These are phyloP conservation scores for Pelecanoides urinatrix DNA, from an alignment of 2,113 vertebrate genomes.

Conservation along the genomic window DNA sequence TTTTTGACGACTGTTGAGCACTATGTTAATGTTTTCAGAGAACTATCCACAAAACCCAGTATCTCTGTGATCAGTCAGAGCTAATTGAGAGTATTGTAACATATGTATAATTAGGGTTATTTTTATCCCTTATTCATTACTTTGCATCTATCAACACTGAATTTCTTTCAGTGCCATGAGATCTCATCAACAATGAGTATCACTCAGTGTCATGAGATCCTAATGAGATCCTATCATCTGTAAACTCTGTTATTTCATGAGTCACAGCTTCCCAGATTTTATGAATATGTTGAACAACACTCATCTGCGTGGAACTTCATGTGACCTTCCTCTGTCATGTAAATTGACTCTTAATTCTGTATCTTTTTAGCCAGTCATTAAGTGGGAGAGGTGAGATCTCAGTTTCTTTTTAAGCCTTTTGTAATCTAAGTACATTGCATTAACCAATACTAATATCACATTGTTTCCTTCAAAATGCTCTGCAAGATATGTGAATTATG, in stretches of 20 bases:
- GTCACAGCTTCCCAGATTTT: constrained; percentile 41
- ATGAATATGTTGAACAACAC: not conserved
- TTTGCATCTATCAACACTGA: constrained; percentile 18
- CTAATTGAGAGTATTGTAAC: not conserved
- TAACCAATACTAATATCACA: not conserved
- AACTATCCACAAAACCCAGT: not conserved
- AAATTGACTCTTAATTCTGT: not conserved
- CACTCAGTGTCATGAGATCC: constrained; percentile 47
- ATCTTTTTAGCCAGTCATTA: not conserved
- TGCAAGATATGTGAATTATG: not conserved
- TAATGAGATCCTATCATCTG: not conserved
- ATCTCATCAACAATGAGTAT: not conserved
- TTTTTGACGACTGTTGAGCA: not conserved
- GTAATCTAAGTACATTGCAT: not conserved
- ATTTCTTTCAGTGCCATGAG: constrained; percentile 22
- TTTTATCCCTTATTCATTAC: not conserved
- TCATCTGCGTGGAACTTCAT: not conserved
- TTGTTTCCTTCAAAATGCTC: not conserved
- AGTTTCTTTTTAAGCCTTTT: not conserved
- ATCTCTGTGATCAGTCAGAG: not conserved
- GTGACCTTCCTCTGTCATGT: not conserved
- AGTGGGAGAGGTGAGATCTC: not conserved
- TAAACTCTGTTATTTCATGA: constrained; percentile 34
- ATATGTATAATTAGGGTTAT: not conserved
- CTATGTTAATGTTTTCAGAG: constrained; percentile 22